phyloP scores from a whole-genome alignment of 1,140 invertebrate species.

The Euborellia annulipes region DNA sequence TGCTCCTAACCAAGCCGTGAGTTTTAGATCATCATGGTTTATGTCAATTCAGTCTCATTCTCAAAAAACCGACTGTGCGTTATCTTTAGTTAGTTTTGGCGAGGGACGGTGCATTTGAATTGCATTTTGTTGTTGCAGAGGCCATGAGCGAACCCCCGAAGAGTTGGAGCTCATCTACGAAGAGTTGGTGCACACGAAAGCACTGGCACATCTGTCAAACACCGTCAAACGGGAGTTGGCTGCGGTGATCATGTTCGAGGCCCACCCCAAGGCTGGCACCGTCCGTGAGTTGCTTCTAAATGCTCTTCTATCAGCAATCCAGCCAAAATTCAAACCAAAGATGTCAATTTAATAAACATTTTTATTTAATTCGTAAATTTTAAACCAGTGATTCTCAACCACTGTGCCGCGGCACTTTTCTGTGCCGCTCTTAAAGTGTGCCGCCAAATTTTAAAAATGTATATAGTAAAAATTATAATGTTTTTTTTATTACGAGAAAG shows the following conservation, averaged over 20 bases:
- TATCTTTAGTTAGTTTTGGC: not conserved
- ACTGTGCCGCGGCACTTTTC: too few species aligned
- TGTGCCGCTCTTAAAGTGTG: too few species aligned
- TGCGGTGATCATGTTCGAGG: slow-evolving; percentile 65
- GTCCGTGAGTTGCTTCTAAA: slow-evolving; percentile 44
- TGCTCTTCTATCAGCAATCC: not conserved
- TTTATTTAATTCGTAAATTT: not conserved
- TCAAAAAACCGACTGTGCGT: not conserved
- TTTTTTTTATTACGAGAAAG: too few species aligned
- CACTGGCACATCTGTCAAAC: slow-evolving; percentile 63
- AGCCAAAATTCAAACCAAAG: not conserved
- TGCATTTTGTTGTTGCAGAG: slow-evolving; percentile 29
- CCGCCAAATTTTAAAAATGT: not conserved
- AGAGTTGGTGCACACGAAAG: slow-evolving; percentile 67
- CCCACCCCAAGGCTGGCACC: slow-evolving; percentile 58
- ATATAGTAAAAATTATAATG: not conserved
- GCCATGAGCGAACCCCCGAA: slow-evolving; percentile 55
- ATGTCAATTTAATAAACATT: not conserved
- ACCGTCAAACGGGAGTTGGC: slow-evolving; percentile 71
- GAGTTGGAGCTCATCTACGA: slow-evolving; percentile 76
- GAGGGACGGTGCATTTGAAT: not conserved
- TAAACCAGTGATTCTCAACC: too few species aligned
- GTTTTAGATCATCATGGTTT: slow-evolving; percentile 14
- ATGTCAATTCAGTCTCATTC: not conserved
- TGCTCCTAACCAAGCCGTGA: slow-evolving; percentile 70